Conservation (phyloP, 2,888 invertebrate genomes). For the Diarsia mendica region DNA sequence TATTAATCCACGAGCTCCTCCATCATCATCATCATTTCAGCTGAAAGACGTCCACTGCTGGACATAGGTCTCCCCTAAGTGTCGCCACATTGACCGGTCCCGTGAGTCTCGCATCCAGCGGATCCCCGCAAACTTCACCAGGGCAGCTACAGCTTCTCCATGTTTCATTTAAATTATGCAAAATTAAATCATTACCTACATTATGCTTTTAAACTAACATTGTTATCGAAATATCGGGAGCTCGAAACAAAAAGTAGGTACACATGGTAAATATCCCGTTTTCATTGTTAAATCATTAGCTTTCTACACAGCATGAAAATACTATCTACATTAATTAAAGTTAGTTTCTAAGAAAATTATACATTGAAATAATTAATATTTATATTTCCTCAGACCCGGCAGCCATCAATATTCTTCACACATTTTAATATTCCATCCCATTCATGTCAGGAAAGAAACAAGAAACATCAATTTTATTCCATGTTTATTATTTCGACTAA, state of each 20-base stretch:
- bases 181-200: neutral
- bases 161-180: neutral
- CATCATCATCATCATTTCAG: too few relatives aligned
- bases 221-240: too few relatives aligned
- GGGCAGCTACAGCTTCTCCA: too few relatives aligned
- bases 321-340: neutral
- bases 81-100: too few relatives aligned
- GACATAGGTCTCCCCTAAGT: too few relatives aligned
- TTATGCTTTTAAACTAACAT: too few relatives aligned
- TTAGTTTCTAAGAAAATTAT: neutral
- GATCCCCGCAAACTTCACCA: too few relatives aligned
- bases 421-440: constrained; percentile 17
- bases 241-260: too few relatives aligned
- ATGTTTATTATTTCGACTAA: constrained; percentile 28
- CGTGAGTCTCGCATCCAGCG: too few relatives aligned
- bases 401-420: constrained; percentile 11
- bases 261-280: too few relatives aligned
- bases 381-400: neutral
- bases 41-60: too few relatives aligned
- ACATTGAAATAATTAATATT: constrained; percentile 10
- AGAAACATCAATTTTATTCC: constrained; percentile 27
- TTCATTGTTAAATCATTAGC: neutral
- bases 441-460: constrained; percentile 19
- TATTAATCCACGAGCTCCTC: too few relatives aligned
- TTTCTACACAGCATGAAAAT: neutral